Evolutionary conservation across 2,797 vertebrate genomes (phyloP).

Genomic region (Liasis olivaceus): DNA sequence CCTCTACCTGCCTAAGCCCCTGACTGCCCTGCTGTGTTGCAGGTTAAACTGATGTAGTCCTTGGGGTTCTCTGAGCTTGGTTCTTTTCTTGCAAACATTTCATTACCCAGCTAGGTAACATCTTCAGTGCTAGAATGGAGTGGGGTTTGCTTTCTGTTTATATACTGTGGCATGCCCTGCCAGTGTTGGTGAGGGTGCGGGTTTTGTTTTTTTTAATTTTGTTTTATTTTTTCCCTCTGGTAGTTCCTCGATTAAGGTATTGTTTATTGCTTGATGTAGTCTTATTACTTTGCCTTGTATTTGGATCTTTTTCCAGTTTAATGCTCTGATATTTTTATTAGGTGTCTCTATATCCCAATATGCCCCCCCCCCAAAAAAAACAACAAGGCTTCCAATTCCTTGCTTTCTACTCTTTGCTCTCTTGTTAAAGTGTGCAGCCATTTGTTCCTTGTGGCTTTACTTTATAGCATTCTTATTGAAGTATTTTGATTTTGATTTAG

Average conservation of each 20-base stretch:
- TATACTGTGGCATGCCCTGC: too few species aligned
- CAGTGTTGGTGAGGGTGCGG: too few species aligned
- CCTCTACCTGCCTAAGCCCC: background rate
- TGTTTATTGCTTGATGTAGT: background rate
- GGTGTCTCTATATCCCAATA: background rate
- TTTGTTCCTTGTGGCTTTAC: background rate
- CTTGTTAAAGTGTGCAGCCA: background rate
- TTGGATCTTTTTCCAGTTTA: background rate
- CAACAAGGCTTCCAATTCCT: background rate
- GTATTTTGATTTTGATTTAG: background rate
- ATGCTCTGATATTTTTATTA: background rate
- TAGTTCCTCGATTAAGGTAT: too few species aligned
- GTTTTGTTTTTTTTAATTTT: too few species aligned
- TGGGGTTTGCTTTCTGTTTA: too few species aligned
- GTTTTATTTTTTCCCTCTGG: too few species aligned
- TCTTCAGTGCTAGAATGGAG: too few species aligned
- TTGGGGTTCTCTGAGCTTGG: too few species aligned
- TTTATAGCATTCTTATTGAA: background rate
- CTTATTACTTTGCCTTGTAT: background rate
- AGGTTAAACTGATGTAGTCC: background rate
- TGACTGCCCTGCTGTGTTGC: background rate
- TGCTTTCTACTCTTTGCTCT: background rate
- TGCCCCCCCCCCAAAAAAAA: background rate
- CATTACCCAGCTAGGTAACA: too few species aligned
- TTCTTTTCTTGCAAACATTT: too few species aligned